phyloP scores from a whole-genome alignment of 2,888 invertebrate genomes.

The Synergus itoensis region DNA sequence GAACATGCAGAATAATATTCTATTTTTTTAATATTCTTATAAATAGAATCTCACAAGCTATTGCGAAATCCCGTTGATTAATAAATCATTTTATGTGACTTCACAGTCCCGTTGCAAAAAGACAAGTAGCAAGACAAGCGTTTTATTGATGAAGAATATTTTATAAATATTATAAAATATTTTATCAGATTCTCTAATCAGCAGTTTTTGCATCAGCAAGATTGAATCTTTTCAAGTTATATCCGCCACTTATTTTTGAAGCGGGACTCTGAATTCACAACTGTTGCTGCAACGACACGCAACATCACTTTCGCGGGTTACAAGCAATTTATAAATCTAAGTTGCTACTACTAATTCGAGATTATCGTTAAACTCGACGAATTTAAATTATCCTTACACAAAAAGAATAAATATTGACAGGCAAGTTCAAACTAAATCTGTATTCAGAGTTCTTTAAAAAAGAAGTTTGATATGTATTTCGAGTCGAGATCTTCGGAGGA shows the following conservation, averaged over 20 bases:
- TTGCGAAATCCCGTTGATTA: constrained; percentile 52
- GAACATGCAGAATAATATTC: constrained; percentile 68
- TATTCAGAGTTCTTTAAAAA: constrained; percentile 26
- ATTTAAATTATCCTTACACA: constrained; percentile 1
- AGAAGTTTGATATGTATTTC: constrained; percentile 36
- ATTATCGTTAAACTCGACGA: constrained; percentile 12
- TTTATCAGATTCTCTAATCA: not conserved
- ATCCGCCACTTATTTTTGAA: not conserved
- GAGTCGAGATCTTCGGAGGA: constrained; percentile 18
- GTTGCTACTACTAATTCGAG: constrained; percentile 17
- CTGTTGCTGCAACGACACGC: not conserved
- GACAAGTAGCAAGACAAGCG: not conserved
- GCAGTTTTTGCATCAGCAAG: not conserved
- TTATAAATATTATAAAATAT: constrained; percentile 39
- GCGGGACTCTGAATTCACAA: not conserved
- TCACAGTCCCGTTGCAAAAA: constrained; percentile 10
- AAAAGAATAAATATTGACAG: constrained; percentile 27
- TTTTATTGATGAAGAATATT: not conserved
- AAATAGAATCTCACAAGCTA: constrained; percentile 61
- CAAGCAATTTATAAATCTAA: constrained; percentile 18
- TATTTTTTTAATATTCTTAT: constrained; percentile 59
- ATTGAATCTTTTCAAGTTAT: not conserved
- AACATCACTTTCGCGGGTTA: not conserved
- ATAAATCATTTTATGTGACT: constrained; percentile 45
- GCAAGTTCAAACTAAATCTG: constrained; percentile 34